These are phyloP conservation scores for Napeogenes inachia DNA, from an alignment of 2,888 invertebrate species.

Conservation along the genomic window DNA sequence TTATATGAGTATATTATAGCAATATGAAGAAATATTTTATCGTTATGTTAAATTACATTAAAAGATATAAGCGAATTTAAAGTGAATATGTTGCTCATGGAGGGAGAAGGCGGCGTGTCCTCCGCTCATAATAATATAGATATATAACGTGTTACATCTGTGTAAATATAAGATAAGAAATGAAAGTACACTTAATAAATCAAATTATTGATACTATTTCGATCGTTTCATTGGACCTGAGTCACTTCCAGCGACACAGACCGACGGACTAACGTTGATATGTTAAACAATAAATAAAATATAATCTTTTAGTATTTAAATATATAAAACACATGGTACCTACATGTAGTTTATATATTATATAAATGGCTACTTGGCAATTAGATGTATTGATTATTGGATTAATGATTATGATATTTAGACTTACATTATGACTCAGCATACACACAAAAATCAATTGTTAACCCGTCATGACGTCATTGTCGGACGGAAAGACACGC, in stretches of 20 bases:
- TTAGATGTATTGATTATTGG: no score
- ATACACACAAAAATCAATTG: no score
- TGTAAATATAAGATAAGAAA: constrained; percentile 56
- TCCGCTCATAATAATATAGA: constrained; percentile 9
- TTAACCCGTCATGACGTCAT: no score
- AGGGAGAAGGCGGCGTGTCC: neutral
- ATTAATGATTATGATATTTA: no score
- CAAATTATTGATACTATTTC: constrained; percentile 34
- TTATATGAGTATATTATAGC: constrained; percentile 3
- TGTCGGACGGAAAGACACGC: no score
- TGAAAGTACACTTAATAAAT: constrained; percentile 55
- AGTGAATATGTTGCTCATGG: constrained; percentile 4
- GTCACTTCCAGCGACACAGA: neutral
- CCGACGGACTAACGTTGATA: no score
- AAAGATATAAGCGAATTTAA: constrained; percentile 3
- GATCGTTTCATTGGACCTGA: constrained; percentile 13
- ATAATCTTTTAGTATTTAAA: no score
- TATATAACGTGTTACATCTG: constrained; percentile 32
- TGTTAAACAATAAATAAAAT: no score
- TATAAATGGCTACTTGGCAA: no score
- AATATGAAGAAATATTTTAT: constrained; percentile 6
- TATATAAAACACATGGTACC: no score
- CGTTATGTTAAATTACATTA: constrained; percentile 11
- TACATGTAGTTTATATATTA: no score
- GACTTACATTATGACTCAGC: no score